Base-by-base conservation (phyloP, 2,888 invertebrate genomes). In the Apamea monoglypha region DNA sequence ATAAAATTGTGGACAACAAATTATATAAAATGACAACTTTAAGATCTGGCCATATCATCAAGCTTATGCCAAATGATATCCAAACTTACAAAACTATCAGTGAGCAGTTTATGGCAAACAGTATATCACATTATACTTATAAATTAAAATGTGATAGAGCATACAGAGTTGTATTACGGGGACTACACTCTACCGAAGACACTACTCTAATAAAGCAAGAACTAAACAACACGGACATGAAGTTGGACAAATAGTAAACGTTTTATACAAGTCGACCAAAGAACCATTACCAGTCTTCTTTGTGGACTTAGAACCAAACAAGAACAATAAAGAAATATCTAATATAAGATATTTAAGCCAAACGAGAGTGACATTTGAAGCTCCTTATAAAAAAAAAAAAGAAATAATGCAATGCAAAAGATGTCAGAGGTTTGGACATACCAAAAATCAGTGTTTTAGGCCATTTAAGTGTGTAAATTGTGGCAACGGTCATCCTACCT, bases 371-470 rank as follows among this genome's bases (percentile, higher is more conserved):
- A 29, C 14, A 21, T 3, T 72, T 72, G 14, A 76, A 76, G 64
- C 14, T 44, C 44, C 44, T 44, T 44, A 44, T 12, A 44, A 44
- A 44, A 79, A 82, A 14, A 32, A 53, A n/a, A n/a, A n/a, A 29
- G 50, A 53, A 66, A 25, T 73, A 14, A 18, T 73, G 4, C 47
- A 73, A 47, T 71, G 56, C 18, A 71, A 56, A 53, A 53, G 53
- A 53, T 53, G 53, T 56, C 56, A 56, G 25, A n/a, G 56, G 10
- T 56, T 56, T n/a, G 36, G 53, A 21, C 70, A 76, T 29, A 3
- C 77, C 0, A 78, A 78, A 67, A 78, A 78, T 7, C 73, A 68
- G 32, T 78, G 61, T 3, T 16, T 21, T 1, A 32, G 73, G 21
- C 61, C 68, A 18, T 69, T 7, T 3, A 3, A 50, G 12, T 74